phyloP scores from a whole-genome alignment of 2,888 invertebrate genomes.

The Papilio elwesi region DNA sequence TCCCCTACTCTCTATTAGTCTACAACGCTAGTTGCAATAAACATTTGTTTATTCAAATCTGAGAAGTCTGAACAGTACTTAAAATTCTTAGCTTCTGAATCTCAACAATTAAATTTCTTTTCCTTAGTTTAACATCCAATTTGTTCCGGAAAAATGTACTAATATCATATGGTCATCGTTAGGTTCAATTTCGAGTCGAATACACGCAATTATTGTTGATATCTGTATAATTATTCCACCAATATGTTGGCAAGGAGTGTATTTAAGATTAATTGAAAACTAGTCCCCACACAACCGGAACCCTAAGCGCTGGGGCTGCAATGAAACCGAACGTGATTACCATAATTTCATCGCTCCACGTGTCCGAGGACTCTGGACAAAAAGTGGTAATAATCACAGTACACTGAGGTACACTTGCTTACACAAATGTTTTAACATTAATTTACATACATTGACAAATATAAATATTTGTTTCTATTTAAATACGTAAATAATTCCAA shows the following conservation, averaged over 20 bases:
- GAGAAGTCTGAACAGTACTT: neutral
- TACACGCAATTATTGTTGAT: constrained; percentile 25
- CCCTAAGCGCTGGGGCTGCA: constrained; percentile 69
- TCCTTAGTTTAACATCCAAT: neutral
- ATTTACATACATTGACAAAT: neutral
- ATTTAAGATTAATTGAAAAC: constrained; percentile 41
- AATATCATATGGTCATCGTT: constrained; percentile 5
- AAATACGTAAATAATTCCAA: too few species aligned
- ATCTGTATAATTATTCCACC: constrained; percentile 27
- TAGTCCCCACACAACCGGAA: constrained; percentile 49
- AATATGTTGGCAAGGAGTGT: constrained; percentile 24
- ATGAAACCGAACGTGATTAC: constrained; percentile 79
- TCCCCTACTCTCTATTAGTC: too few species aligned
- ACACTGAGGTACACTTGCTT: constrained; percentile 60
- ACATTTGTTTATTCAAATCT: neutral
- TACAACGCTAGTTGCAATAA: too few species aligned
- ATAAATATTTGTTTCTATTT: neutral
- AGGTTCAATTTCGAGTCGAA: constrained; percentile 7
- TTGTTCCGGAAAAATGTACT: constrained; percentile 5
- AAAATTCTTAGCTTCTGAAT: neutral
- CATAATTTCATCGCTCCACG: constrained; percentile 83
- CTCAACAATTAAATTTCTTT: neutral
- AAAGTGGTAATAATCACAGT: constrained; percentile 81
- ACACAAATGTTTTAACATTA: constrained; percentile 46
- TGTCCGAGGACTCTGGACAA: constrained; percentile 76